Percentiles rank a stretch among this genome's conserved stretches.
These are phyloP conservation scores for Pristionchus exspectatus DNA, from an alignment of 2,888 invertebrate genomes.

Conservation along the genomic window DNA sequence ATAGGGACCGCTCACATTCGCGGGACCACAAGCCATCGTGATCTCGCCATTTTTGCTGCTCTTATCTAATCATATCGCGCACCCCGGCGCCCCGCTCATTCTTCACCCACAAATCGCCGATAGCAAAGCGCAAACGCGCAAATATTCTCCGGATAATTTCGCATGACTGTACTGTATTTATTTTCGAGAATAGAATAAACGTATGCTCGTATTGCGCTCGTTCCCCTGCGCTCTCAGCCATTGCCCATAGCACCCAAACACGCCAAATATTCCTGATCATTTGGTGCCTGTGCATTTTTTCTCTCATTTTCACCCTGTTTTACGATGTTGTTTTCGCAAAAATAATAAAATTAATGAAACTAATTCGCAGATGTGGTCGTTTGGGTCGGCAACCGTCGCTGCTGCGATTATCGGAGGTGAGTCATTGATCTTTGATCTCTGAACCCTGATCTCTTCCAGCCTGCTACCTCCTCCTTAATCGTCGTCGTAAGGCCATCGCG, in stretches of 20 bases:
- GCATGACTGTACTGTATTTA: no score
- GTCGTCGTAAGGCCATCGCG: conserved; percentile 54
- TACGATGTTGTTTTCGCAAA: background rate
- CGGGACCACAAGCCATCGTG: background rate
- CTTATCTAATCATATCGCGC: background rate
- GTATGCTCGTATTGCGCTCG: no score
- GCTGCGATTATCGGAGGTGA: conserved; percentile 49
- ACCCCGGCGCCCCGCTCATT: background rate
- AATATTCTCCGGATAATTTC: background rate
- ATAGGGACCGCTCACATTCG: background rate
- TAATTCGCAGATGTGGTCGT: conserved; percentile 33
- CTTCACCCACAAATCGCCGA: background rate
- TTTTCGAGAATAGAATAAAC: no score
- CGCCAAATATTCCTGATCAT: background rate
- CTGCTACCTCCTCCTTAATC: conserved; percentile 36
- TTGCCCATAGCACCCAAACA: background rate
- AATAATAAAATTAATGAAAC: background rate
- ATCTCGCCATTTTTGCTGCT: background rate
- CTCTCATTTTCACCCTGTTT: no score
- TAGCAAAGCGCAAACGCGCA: background rate
- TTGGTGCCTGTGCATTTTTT: background rate
- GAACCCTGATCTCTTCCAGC: background rate
- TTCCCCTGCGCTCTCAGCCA: no score
- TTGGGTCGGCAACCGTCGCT: conserved; percentile 34
- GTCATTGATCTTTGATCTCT: conserved; percentile 1